These are phyloP conservation scores for Rhingia rostrata DNA, from an alignment of 2,888 invertebrate genomes.

Conservation along the genomic window DNA sequence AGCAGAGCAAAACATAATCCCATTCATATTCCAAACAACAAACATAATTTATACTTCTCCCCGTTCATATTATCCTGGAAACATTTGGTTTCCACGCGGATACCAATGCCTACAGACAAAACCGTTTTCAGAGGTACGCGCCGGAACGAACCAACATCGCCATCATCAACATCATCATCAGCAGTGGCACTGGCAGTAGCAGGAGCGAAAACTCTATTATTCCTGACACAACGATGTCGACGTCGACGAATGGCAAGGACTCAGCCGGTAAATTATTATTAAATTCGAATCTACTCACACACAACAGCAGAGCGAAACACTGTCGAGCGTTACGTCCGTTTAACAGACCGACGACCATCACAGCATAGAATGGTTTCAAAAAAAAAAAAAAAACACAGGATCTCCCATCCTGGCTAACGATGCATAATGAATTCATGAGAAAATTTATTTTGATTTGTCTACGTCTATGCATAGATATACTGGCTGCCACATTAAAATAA, in stretches of 20 bases:
- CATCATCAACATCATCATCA: constrained; percentile 45
- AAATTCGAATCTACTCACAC: constrained; percentile 60
- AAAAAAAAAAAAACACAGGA: constrained; percentile 23
- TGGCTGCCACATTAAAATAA: constrained; percentile 48
- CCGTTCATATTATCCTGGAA: neutral
- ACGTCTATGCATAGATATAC: constrained; percentile 62
- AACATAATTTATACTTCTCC: constrained; percentile 55
- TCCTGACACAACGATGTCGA: constrained; percentile 48
- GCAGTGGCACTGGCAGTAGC: constrained; percentile 8
- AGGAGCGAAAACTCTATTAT: constrained; percentile 54
- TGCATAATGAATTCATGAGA: constrained; percentile 71
- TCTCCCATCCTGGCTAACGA: constrained; percentile 52
- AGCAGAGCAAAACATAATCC: constrained; percentile 43
- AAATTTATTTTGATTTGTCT: constrained; percentile 72
- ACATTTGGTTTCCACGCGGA: constrained; percentile 29
- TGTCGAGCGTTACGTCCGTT: neutral
- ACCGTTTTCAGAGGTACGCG: constrained; percentile 2
- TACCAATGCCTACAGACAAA: constrained; percentile 12
- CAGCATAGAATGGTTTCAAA: constrained; percentile 6
- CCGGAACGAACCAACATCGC: constrained; percentile 8
- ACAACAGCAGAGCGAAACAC: constrained; percentile 7
- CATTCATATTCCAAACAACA: constrained; percentile 58
- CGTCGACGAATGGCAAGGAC: constrained; percentile 25
- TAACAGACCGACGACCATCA: constrained; percentile 10
- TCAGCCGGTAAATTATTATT: constrained; percentile 68